Base-by-base conservation (phyloP, 2,888 invertebrate species). In the Formica aserva region DNA sequence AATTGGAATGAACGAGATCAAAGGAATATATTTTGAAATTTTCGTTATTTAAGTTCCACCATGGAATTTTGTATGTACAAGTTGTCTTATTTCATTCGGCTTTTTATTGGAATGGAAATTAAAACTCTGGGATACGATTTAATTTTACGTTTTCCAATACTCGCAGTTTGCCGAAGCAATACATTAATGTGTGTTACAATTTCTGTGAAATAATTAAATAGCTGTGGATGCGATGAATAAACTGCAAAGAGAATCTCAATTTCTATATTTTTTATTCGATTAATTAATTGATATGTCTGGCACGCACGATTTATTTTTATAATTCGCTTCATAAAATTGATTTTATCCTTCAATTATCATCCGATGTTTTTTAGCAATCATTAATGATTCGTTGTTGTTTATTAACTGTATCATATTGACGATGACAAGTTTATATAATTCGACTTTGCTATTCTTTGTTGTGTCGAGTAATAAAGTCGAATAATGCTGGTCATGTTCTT, bases 181-280 rank as follows among this genome's bases (percentile, higher is more conserved):
- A 60, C 45, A 26, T 72, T 60, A 45, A 22, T n/a, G 48, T 52
- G n/a, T 13, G 45, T 78, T 78, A 60, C 78, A 72, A 72, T 72
- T 80, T 72, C 72, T 57, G 18, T 26, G 60, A 35, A 80, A 80
- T 80, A 72, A 80, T 80, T 72, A 80, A 72, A 80, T 80, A 60
- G 9, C n/a, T 32, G 45, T 26, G 78, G 5, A 72, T 26, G 26
- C 57, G 22, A 78, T 35, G 72, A 80, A 72, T 60, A 26, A 35
- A 80, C 6, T 41, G 69, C 26, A 60, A 41, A 32, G 57, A 41
- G 71, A 69, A 60, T 80, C 18, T 2, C 18, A 77, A 57, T 77
- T 48, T 26, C 22, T 72, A 35, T 22, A n/a, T 57, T 60, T 57
- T 55, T n/a, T 38, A n/a, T 15, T 67, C 45, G 45, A 60, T 80